Conservation (phyloP, 2,113 vertebrate genomes). For the Psephotus haematonotus region DNA sequence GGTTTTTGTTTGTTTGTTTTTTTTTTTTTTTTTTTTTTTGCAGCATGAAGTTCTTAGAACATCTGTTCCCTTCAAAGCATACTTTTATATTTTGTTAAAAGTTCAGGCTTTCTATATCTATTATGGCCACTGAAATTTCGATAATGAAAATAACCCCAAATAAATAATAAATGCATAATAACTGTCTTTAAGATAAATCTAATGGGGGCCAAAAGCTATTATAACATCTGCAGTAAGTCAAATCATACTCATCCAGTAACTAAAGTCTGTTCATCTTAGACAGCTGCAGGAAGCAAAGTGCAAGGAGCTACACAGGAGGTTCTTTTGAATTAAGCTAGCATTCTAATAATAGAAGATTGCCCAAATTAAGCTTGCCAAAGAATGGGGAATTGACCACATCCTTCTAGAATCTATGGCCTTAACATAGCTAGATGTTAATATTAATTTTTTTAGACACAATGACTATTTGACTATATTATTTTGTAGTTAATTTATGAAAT, state of each 20-base stretch:
- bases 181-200: neutral
- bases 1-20: too few species aligned
- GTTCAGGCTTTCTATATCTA: neutral
- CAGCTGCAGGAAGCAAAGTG: neutral
- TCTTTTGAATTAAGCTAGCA: neutral
- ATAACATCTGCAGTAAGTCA: neutral
- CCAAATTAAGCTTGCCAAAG: neutral
- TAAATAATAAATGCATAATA: neutral
- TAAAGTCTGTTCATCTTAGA: neutral
- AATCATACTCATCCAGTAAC: neutral
- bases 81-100: neutral
- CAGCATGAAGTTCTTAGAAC: neutral
- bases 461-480: neutral
- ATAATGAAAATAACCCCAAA: neutral
- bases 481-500: neutral
- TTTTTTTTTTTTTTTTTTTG: neutral
- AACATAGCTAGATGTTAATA: neutral
- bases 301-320: neutral
- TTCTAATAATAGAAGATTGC: neutral
- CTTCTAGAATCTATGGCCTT: neutral
- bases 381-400: neutral
- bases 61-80: neutral
- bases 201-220: neutral
- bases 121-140: neutral
- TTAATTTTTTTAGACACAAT: neutral